phyloP scores from a whole-genome alignment of 37 sponge, comb jelly and placozoan species.

The Mnemiopsis leidyi region DNA sequence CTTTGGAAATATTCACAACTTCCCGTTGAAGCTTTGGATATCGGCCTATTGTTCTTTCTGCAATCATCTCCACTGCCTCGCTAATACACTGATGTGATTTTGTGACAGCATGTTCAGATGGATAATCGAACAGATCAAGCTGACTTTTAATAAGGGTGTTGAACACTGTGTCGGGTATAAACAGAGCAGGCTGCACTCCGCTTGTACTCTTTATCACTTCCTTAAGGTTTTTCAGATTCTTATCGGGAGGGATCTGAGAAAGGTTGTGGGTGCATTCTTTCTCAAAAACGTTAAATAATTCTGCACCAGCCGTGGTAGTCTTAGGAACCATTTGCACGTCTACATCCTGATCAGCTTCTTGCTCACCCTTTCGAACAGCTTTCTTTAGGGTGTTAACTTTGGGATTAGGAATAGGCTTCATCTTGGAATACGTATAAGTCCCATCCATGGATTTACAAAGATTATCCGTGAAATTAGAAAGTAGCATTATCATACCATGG shows the following conservation, averaged over 20 bases:
- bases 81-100: constrained; percentile 90
- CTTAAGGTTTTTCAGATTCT: constrained; percentile 74
- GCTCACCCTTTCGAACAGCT: background rate
- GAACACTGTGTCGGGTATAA: constrained; percentile 94
- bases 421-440: constrained; percentile 72
- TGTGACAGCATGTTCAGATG: constrained; percentile 87
- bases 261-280: constrained; percentile 74
- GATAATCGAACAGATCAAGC: constrained; percentile 79
- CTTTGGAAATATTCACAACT: constrained; percentile 76
- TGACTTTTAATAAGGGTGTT: constrained; percentile 91
- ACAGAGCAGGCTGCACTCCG: constrained; percentile 87
- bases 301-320: constrained; percentile 84
- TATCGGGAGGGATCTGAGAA: constrained; percentile 70
- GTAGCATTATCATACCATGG: constrained; percentile 72
- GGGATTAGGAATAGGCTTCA: background rate
- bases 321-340: constrained; percentile 57
- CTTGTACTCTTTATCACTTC: constrained; percentile 85
- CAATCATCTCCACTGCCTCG: constrained; percentile 69
- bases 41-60: constrained; percentile 54
- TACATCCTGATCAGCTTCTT: background rate
- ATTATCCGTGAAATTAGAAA: constrained; percentile 75
- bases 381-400: too few species aligned
- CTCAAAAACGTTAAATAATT: constrained; percentile 91
- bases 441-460: background rate
- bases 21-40: constrained; percentile 80